These are phyloP conservation scores for Machimus atricapillus DNA, from an alignment of 2,888 invertebrate genomes.

Conservation along the genomic window DNA sequence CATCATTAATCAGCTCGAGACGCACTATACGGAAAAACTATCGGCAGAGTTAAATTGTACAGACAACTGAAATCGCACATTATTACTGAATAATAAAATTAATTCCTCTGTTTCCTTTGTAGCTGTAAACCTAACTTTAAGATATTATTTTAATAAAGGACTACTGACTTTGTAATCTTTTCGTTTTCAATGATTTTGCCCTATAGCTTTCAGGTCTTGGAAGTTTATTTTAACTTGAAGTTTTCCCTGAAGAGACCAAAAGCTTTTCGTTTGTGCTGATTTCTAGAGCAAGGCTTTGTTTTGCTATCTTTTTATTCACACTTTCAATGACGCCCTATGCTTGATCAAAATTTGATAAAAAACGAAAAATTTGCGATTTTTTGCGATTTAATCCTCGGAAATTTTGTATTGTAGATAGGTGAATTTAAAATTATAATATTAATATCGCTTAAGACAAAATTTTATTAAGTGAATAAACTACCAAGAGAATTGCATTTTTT, in stretches of 20 bases:
- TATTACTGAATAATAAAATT: not conserved
- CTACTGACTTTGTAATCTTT: not conserved
- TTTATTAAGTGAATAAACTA: too few relatives aligned
- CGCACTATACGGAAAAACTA: conserved; percentile 14
- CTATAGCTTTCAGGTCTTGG: not conserved
- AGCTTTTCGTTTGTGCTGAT: not conserved
- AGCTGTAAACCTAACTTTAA: not conserved
- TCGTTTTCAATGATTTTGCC: not conserved
- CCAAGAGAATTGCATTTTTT: too few relatives aligned
- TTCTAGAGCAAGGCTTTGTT: not conserved
- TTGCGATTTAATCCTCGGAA: too few relatives aligned
- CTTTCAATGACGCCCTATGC: too few relatives aligned
- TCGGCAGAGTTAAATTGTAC: too few relatives aligned
- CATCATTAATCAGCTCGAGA: conserved; percentile 25
- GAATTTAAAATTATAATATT: too few relatives aligned
- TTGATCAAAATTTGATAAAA: too few relatives aligned
- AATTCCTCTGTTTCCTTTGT: not conserved
- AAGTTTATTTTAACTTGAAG: not conserved
- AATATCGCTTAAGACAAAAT: too few relatives aligned
- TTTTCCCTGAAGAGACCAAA: not conserved
- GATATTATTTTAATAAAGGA: not conserved
- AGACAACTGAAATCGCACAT: not conserved
- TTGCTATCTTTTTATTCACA: too few relatives aligned
- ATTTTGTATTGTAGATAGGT: too few relatives aligned
- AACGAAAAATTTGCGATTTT: too few relatives aligned